Percentiles rank a stretch among this genome's conserved stretches.
Conservation (phyloP, 2,888 invertebrate genomes). For the Pachydiplax longipennis region DNA sequence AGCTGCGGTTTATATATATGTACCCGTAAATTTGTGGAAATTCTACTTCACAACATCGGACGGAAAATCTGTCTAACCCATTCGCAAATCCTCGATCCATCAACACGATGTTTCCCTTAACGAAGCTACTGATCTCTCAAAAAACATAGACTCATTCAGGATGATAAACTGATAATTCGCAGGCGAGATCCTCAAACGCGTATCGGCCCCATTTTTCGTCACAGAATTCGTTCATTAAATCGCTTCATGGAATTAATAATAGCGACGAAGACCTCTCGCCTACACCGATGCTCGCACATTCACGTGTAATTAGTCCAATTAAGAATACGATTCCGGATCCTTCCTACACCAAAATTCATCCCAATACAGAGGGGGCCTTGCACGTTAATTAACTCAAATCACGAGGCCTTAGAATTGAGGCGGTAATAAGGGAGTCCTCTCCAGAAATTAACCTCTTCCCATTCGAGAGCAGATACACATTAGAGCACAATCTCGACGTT, state of each 20-base stretch:
- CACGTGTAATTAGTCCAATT: slow-evolving; percentile 37
- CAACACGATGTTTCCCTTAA: no score
- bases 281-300: background rate
- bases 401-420: background rate
- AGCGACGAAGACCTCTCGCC: background rate
- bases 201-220: no score
- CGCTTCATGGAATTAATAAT: background rate
- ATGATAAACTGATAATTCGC: no score
- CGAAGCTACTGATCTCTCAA: no score
- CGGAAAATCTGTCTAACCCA: no score
- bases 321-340: background rate
- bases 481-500: background rate
- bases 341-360: background rate
- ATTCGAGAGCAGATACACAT: background rate
- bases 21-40: no score
- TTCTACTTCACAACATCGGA: no score
- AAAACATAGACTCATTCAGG: no score
- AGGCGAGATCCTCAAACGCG: no score
- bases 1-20: no score
- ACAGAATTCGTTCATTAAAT: background rate
- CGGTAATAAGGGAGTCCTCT: background rate
- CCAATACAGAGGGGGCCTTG: background rate
- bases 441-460: slow-evolving; percentile 6
- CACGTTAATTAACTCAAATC: slow-evolving; percentile 40
- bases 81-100: no score